A percentile compares a stretch with the other conserved stretches of the same genome.
Conservation (phyloP, 1,140 invertebrate species). For the Arctopsyche grandis region DNA sequence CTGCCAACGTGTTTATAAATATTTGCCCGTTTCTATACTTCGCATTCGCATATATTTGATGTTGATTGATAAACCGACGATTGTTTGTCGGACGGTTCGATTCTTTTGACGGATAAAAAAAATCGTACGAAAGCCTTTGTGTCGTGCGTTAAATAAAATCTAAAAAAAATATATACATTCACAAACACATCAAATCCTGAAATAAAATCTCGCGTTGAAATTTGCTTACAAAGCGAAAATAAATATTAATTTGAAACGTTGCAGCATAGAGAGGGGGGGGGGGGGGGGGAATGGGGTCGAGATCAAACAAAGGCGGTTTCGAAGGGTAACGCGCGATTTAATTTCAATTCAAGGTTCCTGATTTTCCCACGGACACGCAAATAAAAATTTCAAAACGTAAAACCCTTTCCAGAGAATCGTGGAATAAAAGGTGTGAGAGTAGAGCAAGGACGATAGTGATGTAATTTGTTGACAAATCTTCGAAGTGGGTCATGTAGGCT, state of each 20-base stretch:
- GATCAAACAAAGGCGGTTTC: conserved; percentile 2
- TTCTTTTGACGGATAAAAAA: conserved; percentile 2
- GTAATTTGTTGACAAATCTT: too few species aligned
- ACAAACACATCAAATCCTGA: background rate
- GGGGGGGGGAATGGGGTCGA: background rate
- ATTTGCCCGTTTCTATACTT: too few species aligned
- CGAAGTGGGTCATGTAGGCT: too few species aligned
- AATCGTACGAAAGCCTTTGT: background rate
- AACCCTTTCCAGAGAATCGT: too few species aligned
- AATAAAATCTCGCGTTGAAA: conserved; percentile 7
- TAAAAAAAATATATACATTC: too few species aligned
- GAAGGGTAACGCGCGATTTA: background rate
- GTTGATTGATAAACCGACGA: conserved; percentile 3
- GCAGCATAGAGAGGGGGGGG: too few species aligned
- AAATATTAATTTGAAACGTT: conserved; percentile 30
- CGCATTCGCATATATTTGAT: too few species aligned
- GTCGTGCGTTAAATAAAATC: background rate
- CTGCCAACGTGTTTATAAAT: too few species aligned
- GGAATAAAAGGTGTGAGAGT: too few species aligned
- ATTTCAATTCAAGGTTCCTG: conserved; percentile 5
- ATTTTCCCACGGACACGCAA: background rate
- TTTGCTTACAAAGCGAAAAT: background rate
- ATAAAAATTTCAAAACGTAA: background rate
- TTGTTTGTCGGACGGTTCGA: conserved; percentile 6
- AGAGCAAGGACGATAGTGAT: too few species aligned